These are phyloP conservation scores for Xylocopa sonorina DNA, from an alignment of 1,140 invertebrate genomes.

Conservation along the genomic window DNA sequence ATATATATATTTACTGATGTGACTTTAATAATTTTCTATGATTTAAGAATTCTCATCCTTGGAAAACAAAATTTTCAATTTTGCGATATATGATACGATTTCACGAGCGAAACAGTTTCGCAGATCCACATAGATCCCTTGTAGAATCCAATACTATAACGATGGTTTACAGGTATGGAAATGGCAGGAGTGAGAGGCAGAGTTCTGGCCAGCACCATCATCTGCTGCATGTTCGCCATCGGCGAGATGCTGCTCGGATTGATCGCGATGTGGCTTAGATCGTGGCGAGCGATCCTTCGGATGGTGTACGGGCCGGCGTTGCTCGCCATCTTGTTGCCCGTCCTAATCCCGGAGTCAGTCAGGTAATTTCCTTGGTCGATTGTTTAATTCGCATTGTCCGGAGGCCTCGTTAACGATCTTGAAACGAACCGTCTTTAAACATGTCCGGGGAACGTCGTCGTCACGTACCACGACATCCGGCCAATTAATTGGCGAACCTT, in stretches of 20 bases:
- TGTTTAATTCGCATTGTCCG: conserved; percentile 25
- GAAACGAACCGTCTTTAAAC: conserved; percentile 10
- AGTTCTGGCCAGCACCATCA: conserved; percentile 88
- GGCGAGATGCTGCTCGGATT: conserved; percentile 87
- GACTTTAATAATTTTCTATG: not conserved
- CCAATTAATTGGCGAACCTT: conserved; percentile 16
- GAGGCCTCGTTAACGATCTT: conserved; percentile 25
- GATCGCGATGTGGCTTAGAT: conserved; percentile 86
- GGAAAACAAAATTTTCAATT: too few relatives aligned
- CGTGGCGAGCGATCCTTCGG: conserved; percentile 87
- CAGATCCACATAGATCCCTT: too few relatives aligned
- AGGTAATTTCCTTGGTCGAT: conserved; percentile 64
- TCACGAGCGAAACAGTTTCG: not conserved
- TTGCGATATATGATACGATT: not conserved
- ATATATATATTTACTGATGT: too few relatives aligned
- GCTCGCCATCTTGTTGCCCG: conserved; percentile 84
- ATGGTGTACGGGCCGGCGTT: conserved; percentile 86
- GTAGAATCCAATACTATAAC: too few relatives aligned
- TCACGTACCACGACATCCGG: conserved; percentile 16
- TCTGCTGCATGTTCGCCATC: conserved; percentile 87
- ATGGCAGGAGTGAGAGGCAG: conserved; percentile 88
- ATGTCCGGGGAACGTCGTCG: not conserved
- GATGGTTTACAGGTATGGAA: conserved; percentile 87
- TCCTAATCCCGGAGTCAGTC: conserved; percentile 85
- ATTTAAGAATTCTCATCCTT: too few relatives aligned